phyloP scores from a whole-genome alignment of 2,113 vertebrate species.

The Gymnobelideus leadbeateri region DNA sequence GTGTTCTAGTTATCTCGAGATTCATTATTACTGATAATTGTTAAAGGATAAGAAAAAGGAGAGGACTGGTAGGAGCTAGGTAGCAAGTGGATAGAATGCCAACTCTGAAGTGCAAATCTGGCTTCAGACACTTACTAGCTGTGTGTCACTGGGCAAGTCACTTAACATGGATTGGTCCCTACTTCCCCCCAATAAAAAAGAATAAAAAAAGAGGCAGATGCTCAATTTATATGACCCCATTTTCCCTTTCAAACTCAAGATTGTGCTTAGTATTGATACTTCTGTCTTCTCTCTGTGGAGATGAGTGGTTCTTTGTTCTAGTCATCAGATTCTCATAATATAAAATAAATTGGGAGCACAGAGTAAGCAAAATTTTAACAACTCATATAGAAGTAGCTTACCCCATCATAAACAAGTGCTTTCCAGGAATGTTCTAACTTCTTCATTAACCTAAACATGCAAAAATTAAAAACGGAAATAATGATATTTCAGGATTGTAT shows the following conservation, averaged over 20 bases:
- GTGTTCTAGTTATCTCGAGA: not conserved
- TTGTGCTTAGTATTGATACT: not conserved
- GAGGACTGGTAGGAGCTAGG: no score
- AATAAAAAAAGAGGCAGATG: not conserved
- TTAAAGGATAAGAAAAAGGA: not conserved
- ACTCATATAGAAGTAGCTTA: conserved; percentile 82
- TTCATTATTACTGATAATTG: not conserved
- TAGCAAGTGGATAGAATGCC: no score
- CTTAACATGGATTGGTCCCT: not conserved
- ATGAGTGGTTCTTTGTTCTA: not conserved
- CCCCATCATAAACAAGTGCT: conserved; percentile 97
- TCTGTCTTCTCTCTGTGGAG: not conserved
- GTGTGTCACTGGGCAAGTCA: no score
- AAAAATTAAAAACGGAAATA: conserved; percentile 43
- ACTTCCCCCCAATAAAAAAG: not conserved
- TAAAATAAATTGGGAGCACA: conserved; percentile 28
- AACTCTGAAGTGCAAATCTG: not conserved
- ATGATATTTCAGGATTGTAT: conserved; percentile 40
- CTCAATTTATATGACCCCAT: not conserved
- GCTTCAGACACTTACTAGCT: not conserved
- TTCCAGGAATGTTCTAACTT: conserved; percentile 99
- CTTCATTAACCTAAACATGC: conserved; percentile 93
- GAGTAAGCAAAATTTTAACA: conserved; percentile 5
- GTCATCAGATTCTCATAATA: not conserved
- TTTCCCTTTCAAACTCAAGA: not conserved